Evolutionary conservation across 1,140 invertebrate species (phyloP).

Genomic region (Atta cephalotes): DNA sequence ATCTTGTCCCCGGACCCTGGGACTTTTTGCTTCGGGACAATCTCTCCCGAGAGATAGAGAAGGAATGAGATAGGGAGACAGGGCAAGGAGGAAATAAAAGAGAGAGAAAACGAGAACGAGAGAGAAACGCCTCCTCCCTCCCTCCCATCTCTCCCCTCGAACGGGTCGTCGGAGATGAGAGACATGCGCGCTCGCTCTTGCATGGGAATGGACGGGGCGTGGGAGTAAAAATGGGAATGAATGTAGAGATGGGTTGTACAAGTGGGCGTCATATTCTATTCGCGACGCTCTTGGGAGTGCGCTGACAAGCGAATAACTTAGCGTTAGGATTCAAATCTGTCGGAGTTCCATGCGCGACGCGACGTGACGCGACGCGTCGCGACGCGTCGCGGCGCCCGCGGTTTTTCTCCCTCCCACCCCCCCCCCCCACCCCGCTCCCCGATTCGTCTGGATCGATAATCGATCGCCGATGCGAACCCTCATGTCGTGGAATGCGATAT

Average conservation of each 20-base stretch:
- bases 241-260: slow-evolving; percentile 63
- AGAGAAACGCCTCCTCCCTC: slow-evolving; percentile 7
- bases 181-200: slow-evolving; percentile 56
- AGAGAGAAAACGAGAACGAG: slow-evolving; percentile 17
- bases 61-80: not conserved
- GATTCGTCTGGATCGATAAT: slow-evolving; percentile 41
- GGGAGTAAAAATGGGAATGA: slow-evolving; percentile 64
- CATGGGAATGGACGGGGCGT: slow-evolving; percentile 63
- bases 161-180: slow-evolving; percentile 58
- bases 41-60: slow-evolving; percentile 27
- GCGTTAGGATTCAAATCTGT: slow-evolving; percentile 61
- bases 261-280: slow-evolving; percentile 64
- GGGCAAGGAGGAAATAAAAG: not conserved
- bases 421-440: too few relatives aligned
- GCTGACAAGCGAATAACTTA: slow-evolving; percentile 64
- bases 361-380: slow-evolving; percentile 27
- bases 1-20: slow-evolving; percentile 74
- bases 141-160: not conserved
- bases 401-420: not conserved
- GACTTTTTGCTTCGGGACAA: slow-evolving; percentile 57
- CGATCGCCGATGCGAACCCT: slow-evolving; percentile 28
- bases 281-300: slow-evolving; percentile 58
- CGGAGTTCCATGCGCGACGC: slow-evolving; percentile 20
- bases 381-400: not conserved
- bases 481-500: slow-evolving; percentile 23